A percentile compares a stretch with the other conserved stretches of the same genome.
phyloP scores from a whole-genome alignment of 92 coral and sea anemone genomes.

The Palythoa heliodiscus region DNA sequence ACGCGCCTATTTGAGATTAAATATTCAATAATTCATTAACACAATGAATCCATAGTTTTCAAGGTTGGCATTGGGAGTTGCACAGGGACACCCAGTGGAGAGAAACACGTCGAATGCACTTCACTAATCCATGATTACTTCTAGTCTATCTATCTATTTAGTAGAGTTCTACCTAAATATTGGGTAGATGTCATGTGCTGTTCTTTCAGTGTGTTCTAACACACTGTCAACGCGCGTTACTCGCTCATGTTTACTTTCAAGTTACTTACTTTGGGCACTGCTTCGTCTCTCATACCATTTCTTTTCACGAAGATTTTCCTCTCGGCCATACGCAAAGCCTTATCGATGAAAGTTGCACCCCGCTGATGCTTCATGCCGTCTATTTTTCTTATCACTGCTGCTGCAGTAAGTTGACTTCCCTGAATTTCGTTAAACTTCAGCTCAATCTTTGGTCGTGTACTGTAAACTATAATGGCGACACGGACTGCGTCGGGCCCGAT shows the following conservation, averaged over 20 bases:
- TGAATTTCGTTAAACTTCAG: constrained; percentile 33
- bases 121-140: too few relatives aligned
- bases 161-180: too few relatives aligned
- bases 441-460: constrained; percentile 25
- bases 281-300: constrained; percentile 18
- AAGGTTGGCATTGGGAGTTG: too few relatives aligned
- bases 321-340: constrained; percentile 38
- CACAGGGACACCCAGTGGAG: too few relatives aligned
- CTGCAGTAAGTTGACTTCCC: constrained; percentile 29
- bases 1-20: too few relatives aligned
- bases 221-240: too few relatives aligned
- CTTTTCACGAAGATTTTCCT: constrained; percentile 12
- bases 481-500: constrained; percentile 33
- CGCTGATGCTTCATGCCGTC: constrained; percentile 30
- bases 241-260: not conserved
- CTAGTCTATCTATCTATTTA: too few relatives aligned
- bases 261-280: constrained; percentile 14
- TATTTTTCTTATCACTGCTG: constrained; percentile 3
- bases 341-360: constrained; percentile 30
- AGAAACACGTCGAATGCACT: too few relatives aligned
- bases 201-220: too few relatives aligned
- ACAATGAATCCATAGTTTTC: too few relatives aligned
- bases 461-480: constrained; percentile 21
- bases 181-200: too few relatives aligned
- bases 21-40: too few relatives aligned